Percentiles rank a stretch among this genome's conserved stretches.
Evolutionary conservation across 2,113 vertebrate species (phyloP).

Genomic region (Osmerus eperlanus): DNA sequence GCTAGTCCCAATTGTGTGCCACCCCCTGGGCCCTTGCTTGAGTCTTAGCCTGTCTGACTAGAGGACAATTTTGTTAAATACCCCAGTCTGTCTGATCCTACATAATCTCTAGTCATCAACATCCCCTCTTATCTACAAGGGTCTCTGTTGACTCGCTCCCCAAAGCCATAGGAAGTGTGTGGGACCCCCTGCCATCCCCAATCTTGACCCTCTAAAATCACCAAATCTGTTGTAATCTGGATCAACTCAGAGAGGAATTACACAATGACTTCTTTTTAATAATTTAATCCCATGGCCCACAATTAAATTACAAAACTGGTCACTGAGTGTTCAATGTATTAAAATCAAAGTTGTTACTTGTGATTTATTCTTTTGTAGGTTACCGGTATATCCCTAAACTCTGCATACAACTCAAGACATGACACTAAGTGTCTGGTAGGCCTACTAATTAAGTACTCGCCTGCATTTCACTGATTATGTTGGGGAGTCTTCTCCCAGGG

Average conservation of each 20-base stretch:
- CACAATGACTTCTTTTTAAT: background rate
- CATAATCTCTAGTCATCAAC: conserved; percentile 18
- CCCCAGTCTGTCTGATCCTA: conserved; percentile 35
- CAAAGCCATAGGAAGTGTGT: background rate
- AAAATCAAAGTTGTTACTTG: no score
- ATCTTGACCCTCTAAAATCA: background rate
- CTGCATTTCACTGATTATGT: conserved; percentile 32
- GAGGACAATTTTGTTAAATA: conserved; percentile 42
- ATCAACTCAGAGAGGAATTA: background rate
- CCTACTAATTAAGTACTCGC: conserved; percentile 38
- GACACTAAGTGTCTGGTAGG: background rate
- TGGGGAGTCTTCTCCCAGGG: conserved; percentile 46
- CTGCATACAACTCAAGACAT: no score
- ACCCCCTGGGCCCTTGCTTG: background rate
- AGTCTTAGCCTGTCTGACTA: conserved; percentile 17
- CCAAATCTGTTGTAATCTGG: conserved; percentile 17
- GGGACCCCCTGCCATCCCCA: background rate
- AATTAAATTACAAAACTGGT: conserved; percentile 18
- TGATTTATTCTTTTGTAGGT: no score
- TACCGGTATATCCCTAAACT: no score
- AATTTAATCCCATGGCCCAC: background rate
- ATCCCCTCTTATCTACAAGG: background rate
- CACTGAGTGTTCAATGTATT: conserved; percentile 31
- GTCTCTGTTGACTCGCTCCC: background rate
- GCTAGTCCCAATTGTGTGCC: background rate